A percentile compares a stretch with the other conserved stretches of the same genome.
phyloP scores from a whole-genome alignment of 1,140 invertebrate genomes.

The Leptopilina clavipes region DNA sequence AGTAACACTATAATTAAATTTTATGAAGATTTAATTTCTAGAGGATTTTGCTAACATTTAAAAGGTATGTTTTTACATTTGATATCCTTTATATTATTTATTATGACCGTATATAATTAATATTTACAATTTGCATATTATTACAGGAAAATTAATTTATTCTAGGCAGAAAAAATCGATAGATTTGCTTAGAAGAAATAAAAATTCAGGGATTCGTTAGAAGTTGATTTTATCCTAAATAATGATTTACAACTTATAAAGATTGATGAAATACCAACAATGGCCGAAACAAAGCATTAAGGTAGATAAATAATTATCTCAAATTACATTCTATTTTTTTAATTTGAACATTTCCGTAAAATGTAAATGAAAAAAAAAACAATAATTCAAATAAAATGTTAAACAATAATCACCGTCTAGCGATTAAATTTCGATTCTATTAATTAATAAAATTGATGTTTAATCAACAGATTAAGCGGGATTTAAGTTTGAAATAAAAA shows the following conservation, averaged over 20 bases:
- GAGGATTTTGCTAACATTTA: no score
- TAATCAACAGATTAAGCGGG: no score
- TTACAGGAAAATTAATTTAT: background rate
- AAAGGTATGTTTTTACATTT: no score
- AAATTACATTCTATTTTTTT: background rate
- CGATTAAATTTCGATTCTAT: no score
- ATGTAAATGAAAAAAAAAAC: no score
- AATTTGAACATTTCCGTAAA: background rate
- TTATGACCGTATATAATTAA: background rate
- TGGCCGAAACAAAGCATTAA: slow-evolving; percentile 41
- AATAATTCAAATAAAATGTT: no score
- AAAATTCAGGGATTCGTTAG: slow-evolving; percentile 47
- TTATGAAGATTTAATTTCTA: no score
- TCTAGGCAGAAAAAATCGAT: slow-evolving; percentile 48
- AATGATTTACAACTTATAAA: slow-evolving; percentile 41
- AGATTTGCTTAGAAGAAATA: slow-evolving; percentile 46
- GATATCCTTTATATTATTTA: background rate
- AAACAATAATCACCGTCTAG: no score
- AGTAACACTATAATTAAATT: no score
- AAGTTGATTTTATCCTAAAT: slow-evolving; percentile 37
- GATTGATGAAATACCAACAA: background rate
- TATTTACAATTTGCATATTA: background rate
- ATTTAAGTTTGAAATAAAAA: no score
- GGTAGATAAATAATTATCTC: slow-evolving; percentile 34
- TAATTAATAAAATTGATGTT: no score